Evolutionary conservation across 2,113 vertebrate species (phyloP).

Genomic region (Rattus norvegicus): DNA sequence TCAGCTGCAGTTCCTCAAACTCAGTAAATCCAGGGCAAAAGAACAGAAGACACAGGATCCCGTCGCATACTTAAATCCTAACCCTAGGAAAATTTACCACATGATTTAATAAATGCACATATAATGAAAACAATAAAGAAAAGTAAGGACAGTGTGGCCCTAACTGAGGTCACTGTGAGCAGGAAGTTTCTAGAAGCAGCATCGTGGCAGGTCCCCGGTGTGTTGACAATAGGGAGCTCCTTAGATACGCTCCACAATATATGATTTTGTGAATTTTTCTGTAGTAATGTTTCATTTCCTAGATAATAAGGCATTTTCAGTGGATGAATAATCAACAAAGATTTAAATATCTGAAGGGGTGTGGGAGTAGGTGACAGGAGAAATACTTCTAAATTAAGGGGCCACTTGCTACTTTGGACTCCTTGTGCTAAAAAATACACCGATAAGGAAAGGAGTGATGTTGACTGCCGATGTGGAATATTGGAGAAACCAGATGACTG

Average conservation of each 20-base stretch:
- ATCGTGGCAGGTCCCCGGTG: no score
- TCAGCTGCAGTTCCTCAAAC: no score
- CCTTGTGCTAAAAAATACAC: background rate
- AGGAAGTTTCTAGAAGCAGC: background rate
- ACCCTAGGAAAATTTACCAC: background rate
- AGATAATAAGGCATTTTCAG: background rate
- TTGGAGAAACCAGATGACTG: background rate
- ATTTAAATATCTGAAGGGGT: background rate
- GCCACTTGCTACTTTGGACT: background rate
- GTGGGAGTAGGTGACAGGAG: background rate
- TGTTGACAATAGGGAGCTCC: no score
- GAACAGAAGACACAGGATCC: background rate
- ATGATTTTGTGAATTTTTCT: background rate
- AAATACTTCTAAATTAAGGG: background rate
- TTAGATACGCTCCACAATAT: no score
- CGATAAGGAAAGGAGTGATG: background rate
- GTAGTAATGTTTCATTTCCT: background rate
- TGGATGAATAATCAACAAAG: background rate
- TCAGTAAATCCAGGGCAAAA: background rate
- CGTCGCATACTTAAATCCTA: background rate
- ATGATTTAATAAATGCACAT: background rate
- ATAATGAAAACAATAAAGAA: background rate
- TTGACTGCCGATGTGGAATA: background rate
- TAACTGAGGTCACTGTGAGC: background rate
- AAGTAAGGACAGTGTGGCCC: background rate